Conservation (phyloP, 1,140 invertebrate genomes). For the Carposina sasakii region DNA sequence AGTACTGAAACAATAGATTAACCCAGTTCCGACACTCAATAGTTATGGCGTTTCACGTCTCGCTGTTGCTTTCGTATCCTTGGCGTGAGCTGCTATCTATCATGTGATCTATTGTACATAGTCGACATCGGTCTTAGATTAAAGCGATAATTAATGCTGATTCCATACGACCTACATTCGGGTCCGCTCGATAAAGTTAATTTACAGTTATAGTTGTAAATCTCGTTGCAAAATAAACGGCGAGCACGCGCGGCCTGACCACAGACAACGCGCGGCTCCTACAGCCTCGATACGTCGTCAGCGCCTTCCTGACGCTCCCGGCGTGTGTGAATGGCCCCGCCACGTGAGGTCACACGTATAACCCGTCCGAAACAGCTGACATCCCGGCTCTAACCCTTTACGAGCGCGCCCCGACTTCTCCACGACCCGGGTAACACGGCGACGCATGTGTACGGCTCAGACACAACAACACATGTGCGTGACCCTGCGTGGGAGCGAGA, state of each 20-base stretch:
- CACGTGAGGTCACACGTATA: not conserved
- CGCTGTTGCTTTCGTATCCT: constrained; percentile 61
- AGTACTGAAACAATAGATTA: constrained; percentile 58
- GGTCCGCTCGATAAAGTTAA: constrained; percentile 67
- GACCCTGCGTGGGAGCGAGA: constrained; percentile 35
- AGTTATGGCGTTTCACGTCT: constrained; percentile 35
- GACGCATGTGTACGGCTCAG: constrained; percentile 45
- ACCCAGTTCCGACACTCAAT: constrained; percentile 36
- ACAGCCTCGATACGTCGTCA: constrained; percentile 39
- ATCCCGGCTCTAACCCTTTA: not conserved
- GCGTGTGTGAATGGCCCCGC: constrained; percentile 49
- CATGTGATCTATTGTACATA: constrained; percentile 69
- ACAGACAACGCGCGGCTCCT: constrained; percentile 62
- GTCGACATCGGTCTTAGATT: constrained; percentile 67
- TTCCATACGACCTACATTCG: constrained; percentile 71
- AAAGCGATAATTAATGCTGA: constrained; percentile 71
- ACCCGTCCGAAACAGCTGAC: no score
- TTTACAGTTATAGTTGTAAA: constrained; percentile 71
- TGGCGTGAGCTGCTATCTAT: constrained; percentile 62
- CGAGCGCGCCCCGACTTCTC: constrained; percentile 4
- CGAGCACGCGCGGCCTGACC: constrained; percentile 62
- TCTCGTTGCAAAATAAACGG: constrained; percentile 69
- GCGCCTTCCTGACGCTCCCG: constrained; percentile 25
- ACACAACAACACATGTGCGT: constrained; percentile 58
- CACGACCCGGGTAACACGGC: constrained; percentile 29